Percentiles rank a stretch among this genome's conserved stretches.
These are phyloP conservation scores for Sussaba pulchella DNA, from an alignment of 2,888 invertebrate species.

Conservation along the genomic window DNA sequence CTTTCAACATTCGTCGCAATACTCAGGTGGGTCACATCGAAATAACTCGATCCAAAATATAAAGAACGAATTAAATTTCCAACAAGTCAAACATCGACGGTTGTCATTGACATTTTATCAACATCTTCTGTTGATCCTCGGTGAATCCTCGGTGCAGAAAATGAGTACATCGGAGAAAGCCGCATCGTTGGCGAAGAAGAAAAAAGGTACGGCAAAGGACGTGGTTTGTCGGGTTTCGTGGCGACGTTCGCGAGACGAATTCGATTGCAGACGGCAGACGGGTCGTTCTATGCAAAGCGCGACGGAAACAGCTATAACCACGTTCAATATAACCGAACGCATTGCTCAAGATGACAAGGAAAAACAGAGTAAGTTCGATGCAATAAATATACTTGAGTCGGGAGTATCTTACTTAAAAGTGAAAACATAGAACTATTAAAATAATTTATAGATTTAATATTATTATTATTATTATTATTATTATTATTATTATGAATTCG, in stretches of 20 bases:
- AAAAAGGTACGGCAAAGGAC: conserved; percentile 66
- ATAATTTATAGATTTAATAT: too few relatives aligned
- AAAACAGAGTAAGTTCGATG: conserved; percentile 55
- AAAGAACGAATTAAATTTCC: too few relatives aligned
- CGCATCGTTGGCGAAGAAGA: conserved; percentile 50
- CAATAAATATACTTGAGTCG: conserved; percentile 3
- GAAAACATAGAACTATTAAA: too few relatives aligned
- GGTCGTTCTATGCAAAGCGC: conserved; percentile 31
- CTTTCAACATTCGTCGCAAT: conserved; percentile 90
- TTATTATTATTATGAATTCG: background rate
- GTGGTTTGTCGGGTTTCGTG: conserved; percentile 67
- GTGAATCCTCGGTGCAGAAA: conserved; percentile 33
- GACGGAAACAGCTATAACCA: conserved; percentile 29
- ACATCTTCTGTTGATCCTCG: too few relatives aligned
- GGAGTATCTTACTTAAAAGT: too few relatives aligned
- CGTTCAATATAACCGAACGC: conserved; percentile 50
- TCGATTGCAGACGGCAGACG: conserved; percentile 26
- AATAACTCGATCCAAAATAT: conserved; percentile 32
- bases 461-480: background rate
- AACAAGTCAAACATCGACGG: too few relatives aligned
- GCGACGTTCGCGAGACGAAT: conserved; percentile 57
- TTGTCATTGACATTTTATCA: too few relatives aligned
- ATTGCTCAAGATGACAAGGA: conserved; percentile 27
- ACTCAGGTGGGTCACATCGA: conserved; percentile 75
- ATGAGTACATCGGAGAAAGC: conserved; percentile 45